Conservation (phyloP, 2,797 vertebrate genomes). For the Margarornis squamiger region DNA sequence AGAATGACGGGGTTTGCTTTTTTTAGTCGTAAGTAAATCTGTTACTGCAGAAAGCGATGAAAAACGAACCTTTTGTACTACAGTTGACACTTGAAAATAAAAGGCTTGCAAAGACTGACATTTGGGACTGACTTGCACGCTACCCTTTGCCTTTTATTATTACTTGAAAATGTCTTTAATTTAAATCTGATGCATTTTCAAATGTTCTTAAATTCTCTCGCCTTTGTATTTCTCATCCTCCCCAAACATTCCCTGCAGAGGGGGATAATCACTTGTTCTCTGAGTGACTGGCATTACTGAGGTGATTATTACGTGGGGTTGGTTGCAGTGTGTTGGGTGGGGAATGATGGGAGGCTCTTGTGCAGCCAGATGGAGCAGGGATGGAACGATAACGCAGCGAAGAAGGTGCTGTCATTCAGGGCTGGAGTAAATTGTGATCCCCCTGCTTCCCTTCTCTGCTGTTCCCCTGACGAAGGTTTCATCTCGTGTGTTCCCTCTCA, state of each 20-base stretch:
- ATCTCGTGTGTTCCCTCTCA: accelerated
- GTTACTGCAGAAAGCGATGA: not conserved
- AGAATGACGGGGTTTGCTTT: not conserved
- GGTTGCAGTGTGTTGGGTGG: not conserved
- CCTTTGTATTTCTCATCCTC: not conserved
- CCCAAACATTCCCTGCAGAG: not conserved
- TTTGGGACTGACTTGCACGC: not conserved
- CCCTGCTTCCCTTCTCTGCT: not conserved
- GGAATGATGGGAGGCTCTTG: not conserved
- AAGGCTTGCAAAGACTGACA: not conserved
- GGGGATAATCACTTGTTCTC: not conserved
- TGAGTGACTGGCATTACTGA: not conserved
- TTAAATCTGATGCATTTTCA: not conserved
- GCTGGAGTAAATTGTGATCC: not conserved
- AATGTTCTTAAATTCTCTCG: not conserved
- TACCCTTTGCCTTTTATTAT: not conserved
- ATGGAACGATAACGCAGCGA: not conserved
- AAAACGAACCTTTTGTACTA: not conserved
- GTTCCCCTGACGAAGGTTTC: not conserved
- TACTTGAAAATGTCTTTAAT: not conserved
- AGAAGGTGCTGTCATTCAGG: not conserved
- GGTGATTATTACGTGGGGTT: not conserved
- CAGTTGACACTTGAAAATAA: not conserved
- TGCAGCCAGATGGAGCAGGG: not conserved
- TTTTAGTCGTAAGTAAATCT: not conserved